Base-by-base conservation (phyloP, 2,888 invertebrate genomes). In the Epinotia nisella region DNA sequence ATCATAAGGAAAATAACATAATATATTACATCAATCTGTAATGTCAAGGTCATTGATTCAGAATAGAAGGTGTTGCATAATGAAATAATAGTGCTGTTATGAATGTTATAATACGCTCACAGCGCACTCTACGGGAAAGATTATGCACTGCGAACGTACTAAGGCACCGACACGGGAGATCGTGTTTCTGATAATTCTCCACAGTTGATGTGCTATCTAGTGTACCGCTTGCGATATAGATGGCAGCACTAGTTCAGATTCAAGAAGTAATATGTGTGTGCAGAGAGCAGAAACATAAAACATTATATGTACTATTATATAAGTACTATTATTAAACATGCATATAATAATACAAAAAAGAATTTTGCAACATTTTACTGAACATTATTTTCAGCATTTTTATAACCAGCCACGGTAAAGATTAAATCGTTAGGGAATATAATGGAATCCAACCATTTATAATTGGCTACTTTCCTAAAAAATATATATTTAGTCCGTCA, bases 31-130 rank as follows among this genome's bases (percentile, higher is more conserved):
- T 19, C 5, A 3, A 53, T 17, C 61, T 21, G 24, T 19, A 62
- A 24, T 62, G 10, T 17, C 66, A 71, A 71, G 71, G 71, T 15
- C 51, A 9, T 53, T 60, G 35, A n/a, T 60, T 60, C 66, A 41
- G 53, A 71, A 71, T 66, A 66, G 71, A 71, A 24, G 24, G 59
- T 24, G 24, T 58, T 49, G 24, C 41, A 41, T 15, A 56, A 56
- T 66, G 15, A 39, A 11, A 41, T 41, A 11, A 41, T 41, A 41
- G 29, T 45, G 13, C n/a, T n/a, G 10, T 13, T 35, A n/a, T 45
- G 29, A 17, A 29, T 9, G n/a, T 67, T 19, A 17, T 15, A 15
- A 65, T 24, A 53, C 59, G 53, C 60, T 29, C 10, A n/a, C 41
- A 21, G 10, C 21, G 41, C 55, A n/a, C 59, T 59, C 71, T 66